phyloP scores from a whole-genome alignment of 92 coral and sea anemone species.

The Epizoanthus rinbou region DNA sequence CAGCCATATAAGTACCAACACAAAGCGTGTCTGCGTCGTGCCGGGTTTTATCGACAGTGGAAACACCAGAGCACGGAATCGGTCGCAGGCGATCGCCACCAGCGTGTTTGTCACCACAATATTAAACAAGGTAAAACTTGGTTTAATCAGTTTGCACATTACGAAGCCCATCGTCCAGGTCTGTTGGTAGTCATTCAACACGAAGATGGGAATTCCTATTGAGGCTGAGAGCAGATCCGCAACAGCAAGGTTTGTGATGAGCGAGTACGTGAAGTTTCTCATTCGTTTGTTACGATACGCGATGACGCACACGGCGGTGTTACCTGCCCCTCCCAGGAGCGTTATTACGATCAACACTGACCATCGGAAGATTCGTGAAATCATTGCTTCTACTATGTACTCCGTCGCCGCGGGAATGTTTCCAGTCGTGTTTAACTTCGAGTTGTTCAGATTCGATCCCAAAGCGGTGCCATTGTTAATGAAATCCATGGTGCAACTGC shows the following conservation, averaged over 20 bases:
- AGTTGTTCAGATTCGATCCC: no score
- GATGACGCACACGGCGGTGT: slow-evolving; percentile 62
- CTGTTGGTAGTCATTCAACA: slow-evolving; percentile 48
- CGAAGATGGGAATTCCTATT: slow-evolving; percentile 60
- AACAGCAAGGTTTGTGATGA: slow-evolving; percentile 77
- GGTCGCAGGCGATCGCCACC: slow-evolving; percentile 88
- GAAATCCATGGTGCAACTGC: no score
- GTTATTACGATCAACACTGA: slow-evolving; percentile 45
- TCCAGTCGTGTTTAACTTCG: not conserved
- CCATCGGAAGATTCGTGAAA: slow-evolving; percentile 48
- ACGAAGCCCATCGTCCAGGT: slow-evolving; percentile 76
- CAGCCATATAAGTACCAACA: slow-evolving; percentile 68
- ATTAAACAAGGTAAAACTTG: slow-evolving; percentile 71
- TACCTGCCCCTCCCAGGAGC: slow-evolving; percentile 64
- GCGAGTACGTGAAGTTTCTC: slow-evolving; percentile 65
- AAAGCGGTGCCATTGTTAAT: no score
- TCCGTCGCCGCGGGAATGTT: no score
- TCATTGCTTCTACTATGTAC: slow-evolving; percentile 32
- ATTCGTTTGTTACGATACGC: slow-evolving; percentile 67
- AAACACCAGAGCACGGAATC: slow-evolving; percentile 79
- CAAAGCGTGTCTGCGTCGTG: slow-evolving; percentile 73
- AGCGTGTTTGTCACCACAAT: slow-evolving; percentile 80
- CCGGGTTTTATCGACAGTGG: slow-evolving; percentile 78
- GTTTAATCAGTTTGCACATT: slow-evolving; percentile 73
- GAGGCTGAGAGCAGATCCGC: slow-evolving; percentile 67